Evolutionary conservation across 2,888 invertebrate genomes (phyloP), one percentile per base, ranked within the genome.

Genomic region (Sinohyriopsis cumingii): DNA sequence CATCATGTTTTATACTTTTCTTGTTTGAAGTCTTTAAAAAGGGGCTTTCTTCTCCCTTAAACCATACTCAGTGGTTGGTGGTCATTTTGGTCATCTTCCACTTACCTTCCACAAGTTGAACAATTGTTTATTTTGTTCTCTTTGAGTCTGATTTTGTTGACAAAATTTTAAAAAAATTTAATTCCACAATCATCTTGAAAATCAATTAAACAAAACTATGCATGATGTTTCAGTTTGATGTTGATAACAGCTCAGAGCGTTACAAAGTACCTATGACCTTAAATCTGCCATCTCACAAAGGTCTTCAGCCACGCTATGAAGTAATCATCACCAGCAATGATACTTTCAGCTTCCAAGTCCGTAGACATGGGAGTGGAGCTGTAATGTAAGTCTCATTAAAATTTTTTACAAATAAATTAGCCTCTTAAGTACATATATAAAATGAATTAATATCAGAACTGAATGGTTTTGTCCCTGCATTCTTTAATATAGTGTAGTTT

Each of bases 311-410:
- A 3, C 72, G 73, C 66, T 85, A 86, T 72, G 78, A 81, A 45
- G 68, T 86, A 55, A 79, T 70, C 24, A 68, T 86, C 56, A 82
- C 79, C 20, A 73, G 67, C 63, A 28, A 67, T 5, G 72, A 81
- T 55, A 79, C 80, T 3, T 89, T 90, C 75, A 77, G 83, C 55
- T 89, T 89, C 79, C 82, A 86, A 67, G 83, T 90, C 55, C 80
- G 81, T 63, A 72, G 88, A 57, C 76, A 68, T 63, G 75, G 71
- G 45, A 85, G 82, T 9, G 79, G 79, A 20, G 78, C 79, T 56
- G 78, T 86, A 15, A 60, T 89, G 86, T 86, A 76, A 84, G 86
- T 82, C n/a, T 64, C 15, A 3, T 25, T 25, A 9, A n/a, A 25
- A 20, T 12, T 61, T 61, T 9, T 0, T 33, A n/a, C 6, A 1